Percentiles rank a stretch among this genome's conserved stretches.
Conservation (phyloP, 2,888 invertebrate genomes). For the Candidula unifasciata region DNA sequence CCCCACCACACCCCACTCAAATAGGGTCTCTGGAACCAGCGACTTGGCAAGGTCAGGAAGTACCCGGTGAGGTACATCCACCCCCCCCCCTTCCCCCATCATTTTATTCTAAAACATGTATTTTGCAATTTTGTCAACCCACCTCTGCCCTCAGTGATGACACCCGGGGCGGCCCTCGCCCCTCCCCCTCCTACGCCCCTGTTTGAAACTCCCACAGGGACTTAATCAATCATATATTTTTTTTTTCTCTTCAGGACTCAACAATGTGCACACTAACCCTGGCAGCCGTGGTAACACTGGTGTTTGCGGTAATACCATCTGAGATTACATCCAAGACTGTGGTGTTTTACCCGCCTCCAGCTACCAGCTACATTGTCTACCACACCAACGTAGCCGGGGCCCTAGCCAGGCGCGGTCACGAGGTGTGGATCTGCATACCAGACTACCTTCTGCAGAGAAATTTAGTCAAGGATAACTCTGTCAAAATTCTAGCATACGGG, state of each 20-base stretch:
- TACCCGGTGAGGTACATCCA: no score
- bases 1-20: no score
- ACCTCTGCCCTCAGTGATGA: no score
- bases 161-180: no score
- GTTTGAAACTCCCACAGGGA: no score
- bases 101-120: no score
- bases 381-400: slow-evolving; percentile 48
- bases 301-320: neutral
- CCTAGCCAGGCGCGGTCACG: slow-evolving; percentile 43
- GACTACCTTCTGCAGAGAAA: neutral
- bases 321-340: slow-evolving; percentile 35
- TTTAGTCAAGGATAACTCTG: neutral
- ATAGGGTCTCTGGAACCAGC: no score
- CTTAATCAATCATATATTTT: neutral
- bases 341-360: slow-evolving; percentile 16
- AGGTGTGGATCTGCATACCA: slow-evolving; percentile 32
- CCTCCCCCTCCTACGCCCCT: no score
- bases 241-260: neutral
- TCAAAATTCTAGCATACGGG: slow-evolving; percentile 20
- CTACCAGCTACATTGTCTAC: slow-evolving; percentile 42
- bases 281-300: neutral
- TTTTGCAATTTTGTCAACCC: no score
- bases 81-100: no score
- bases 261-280: neutral
- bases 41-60: no score